phyloP scores from a whole-genome alignment of 2,888 invertebrate genomes.

The Aphodius sticticus region DNA sequence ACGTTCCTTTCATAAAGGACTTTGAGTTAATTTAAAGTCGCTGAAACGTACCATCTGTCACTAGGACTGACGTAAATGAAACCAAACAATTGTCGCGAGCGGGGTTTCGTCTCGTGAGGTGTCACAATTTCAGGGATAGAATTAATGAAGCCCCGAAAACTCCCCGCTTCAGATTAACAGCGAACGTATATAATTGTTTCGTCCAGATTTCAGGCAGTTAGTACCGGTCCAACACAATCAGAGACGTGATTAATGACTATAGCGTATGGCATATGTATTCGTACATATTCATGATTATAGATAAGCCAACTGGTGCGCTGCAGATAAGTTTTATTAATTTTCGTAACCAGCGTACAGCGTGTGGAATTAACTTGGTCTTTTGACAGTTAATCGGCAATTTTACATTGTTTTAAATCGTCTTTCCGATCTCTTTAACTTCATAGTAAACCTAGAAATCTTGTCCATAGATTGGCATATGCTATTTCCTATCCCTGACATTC shows the following conservation, averaged over 20 bases:
- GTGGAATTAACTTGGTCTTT: no score
- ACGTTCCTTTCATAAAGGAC: no score
- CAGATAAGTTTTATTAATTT: no score
- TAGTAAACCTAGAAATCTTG: no score
- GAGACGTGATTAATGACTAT: neutral
- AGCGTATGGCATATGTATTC: neutral
- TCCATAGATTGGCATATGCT: no score
- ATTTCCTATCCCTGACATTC: no score
- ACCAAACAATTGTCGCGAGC: neutral
- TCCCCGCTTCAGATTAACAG: neutral
- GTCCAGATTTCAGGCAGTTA: neutral
- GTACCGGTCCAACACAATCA: neutral
- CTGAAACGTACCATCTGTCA: neutral
- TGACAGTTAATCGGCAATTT: no score
- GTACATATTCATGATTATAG: neutral
- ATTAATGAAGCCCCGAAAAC: neutral
- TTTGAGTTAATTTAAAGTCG: neutral
- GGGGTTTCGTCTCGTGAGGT: neutral
- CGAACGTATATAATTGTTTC: neutral
- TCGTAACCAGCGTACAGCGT: no score
- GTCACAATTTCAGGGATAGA: neutral
- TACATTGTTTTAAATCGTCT: no score
- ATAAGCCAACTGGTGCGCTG: no score
- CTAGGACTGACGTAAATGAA: neutral
- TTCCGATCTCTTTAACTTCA: no score